Evolutionary conservation across 2,797 vertebrate species (phyloP), one percentile per base, ranked within the genome.

Genomic region (Paguma larvata): DNA sequence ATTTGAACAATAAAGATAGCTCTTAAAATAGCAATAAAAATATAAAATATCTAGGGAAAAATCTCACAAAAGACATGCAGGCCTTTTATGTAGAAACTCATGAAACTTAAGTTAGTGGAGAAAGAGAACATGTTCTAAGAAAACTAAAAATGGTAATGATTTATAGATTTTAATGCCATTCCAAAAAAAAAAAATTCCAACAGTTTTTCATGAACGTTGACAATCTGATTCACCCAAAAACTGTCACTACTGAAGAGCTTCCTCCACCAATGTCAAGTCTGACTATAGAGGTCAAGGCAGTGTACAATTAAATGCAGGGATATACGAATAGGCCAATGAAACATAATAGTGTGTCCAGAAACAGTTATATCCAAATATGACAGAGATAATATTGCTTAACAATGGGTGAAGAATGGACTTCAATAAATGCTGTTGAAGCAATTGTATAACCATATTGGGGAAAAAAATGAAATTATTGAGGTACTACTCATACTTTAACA

Each of bases 401-500:
- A 67, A 19, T 80, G 7, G 32, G 48, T 77, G 59, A 92, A 77
- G 19, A 87, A 51, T 68, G 25, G 5, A 27, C 27, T 62, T 88
- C 59, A 92, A 14, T 75, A 86, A 46, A 73, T 73, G 53, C 44
- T 72, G 27, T 27, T 53, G 30, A 80, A 80, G 44, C 83, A 65
- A 91, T 38, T 91, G 25, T 51, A 75, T 75, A 48, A 38, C 38
- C 41, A 32, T 56, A 30, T 18, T 63, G 23, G n/a, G 75, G 19
- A 16, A 27, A 53, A 73, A 86, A 91, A 80, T 72, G 12, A 72
- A 91, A 72, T 79, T 91, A 86, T 38, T 77, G 46, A 91, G 82
- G 6, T 78, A 44, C 53, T 44, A 63, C 27, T 70, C 30, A 80
- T 23, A 87, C 13, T 51, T 73, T 13, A 91, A 18, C 56, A 62